These are phyloP conservation scores for Anhinga rufa DNA, from an alignment of 2,113 vertebrate species.

Conservation along the genomic window DNA sequence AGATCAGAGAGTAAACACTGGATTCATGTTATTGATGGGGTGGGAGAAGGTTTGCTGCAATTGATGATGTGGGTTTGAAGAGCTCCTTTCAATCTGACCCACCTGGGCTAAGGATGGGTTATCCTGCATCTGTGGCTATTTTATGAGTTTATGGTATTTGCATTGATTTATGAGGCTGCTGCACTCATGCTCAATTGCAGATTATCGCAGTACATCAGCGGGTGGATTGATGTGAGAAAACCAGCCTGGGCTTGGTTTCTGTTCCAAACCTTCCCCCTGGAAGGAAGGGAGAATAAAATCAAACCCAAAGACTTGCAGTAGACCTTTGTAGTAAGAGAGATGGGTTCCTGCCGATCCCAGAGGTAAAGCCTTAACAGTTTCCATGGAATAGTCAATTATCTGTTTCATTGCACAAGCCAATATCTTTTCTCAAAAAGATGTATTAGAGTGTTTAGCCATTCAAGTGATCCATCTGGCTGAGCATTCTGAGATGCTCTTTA, in stretches of 20 bases:
- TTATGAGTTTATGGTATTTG: background rate
- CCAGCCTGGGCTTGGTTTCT: background rate
- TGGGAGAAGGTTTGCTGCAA: background rate
- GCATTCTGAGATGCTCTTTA: constrained; percentile 51
- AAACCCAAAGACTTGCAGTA: background rate
- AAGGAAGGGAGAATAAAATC: background rate
- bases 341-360: constrained; percentile 29
- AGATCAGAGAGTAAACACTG: background rate
- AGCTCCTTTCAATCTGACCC: background rate
- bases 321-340: background rate
- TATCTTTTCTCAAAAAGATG: constrained; percentile 66
- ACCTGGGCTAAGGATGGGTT: background rate
- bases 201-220: rapidly evolving
- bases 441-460: constrained; percentile 71
- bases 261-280: background rate
- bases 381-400: constrained; percentile 69
- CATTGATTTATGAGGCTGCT: background rate
- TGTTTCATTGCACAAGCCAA: constrained; percentile 72
- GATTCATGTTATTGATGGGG: background rate
- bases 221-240: background rate
- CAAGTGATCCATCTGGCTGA: constrained; percentile 71
- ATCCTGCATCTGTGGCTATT: background rate
- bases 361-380: constrained; percentile 45
- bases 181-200: background rate
- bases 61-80: background rate